Evolutionary conservation across 2,113 vertebrate genomes (phyloP), one percentile per base, ranked within the genome.

Genomic region (Aegithalos caudatus): DNA sequence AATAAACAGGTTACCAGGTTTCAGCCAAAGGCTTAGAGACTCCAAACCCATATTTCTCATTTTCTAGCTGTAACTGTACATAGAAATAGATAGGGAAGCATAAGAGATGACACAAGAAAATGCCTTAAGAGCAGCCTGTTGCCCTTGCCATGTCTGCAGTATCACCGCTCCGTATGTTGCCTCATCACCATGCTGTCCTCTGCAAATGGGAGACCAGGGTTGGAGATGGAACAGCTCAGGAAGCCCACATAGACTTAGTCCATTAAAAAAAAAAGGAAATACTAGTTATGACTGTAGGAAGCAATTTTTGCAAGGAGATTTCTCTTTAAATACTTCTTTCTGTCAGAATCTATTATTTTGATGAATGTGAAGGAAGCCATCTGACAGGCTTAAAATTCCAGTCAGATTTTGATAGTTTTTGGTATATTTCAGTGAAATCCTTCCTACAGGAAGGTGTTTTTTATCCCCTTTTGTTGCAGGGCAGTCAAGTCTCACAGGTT

Each of bases 121-220:
- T 95, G 95, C 93, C 90, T 96, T 97, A 96, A 84, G 94, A 93
- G 92, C 92, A 96, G 65, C 85, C 92, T 74, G 50, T 88, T 5
- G 5, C 54, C 87, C 71, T 83, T 83, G 74, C 67, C 15, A 0
- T 80, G 57, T 44, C 20, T 3, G 7, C 81, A 84, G 61, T 29
- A 14, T 95, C 91, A 72, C 71, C 7, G 0, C 70, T 88, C 77
- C 45, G 3, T 45, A 53, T 28, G 6, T 86, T 94, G 67, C 56
- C 47, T 95, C 92, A 80, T 94, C 79, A 50, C 71, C 79, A 29
- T 53, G 62, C 62, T 48, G 37, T 80, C 64, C 56, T 5, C 64
- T 86, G 67, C 54, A 29, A 64, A 40, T 0, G 2, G 73, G 56
- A 77, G 35, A 78, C 17, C 88, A 87, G 92, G 86, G 67, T 29